Evolutionary conservation across 1,140 invertebrate genomes (phyloP).

Genomic region (Solenopsis fugax): DNA sequence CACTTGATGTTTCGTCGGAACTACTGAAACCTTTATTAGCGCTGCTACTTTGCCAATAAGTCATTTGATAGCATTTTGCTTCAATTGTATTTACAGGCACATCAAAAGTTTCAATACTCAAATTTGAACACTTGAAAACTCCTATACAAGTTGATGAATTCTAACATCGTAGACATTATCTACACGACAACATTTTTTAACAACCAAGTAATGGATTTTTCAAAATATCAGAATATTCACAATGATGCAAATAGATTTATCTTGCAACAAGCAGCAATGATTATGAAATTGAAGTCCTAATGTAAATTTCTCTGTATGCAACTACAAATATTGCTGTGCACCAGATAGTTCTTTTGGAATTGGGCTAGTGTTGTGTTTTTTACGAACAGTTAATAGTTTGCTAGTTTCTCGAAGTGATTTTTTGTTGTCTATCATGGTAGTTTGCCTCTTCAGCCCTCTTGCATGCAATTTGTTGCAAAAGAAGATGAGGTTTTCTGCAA

Average conservation of each 20-base stretch:
- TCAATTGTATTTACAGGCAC: background rate
- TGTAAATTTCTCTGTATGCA: background rate
- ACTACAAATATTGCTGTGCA: background rate
- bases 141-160: background rate
- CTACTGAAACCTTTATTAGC: background rate
- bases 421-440: background rate
- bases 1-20: background rate
- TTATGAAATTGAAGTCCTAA: background rate
- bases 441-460: background rate
- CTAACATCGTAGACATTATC: background rate
- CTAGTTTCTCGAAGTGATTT: background rate
- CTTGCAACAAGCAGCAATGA: background rate
- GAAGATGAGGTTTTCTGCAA: conserved; percentile 7
- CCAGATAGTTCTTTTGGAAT: background rate
- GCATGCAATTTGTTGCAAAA: background rate
- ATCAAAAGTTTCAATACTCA: background rate
- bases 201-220: background rate
- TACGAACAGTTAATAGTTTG: background rate
- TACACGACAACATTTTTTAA: background rate
- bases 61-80: background rate
- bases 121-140: background rate
- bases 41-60: background rate
- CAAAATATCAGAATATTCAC: background rate
- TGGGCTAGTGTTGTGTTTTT: background rate
- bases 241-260: background rate